Evolutionary conservation across 1,140 invertebrate species (phyloP), one percentile per base, ranked within the genome.

Genomic region (Philotrypesis tridentata): DNA sequence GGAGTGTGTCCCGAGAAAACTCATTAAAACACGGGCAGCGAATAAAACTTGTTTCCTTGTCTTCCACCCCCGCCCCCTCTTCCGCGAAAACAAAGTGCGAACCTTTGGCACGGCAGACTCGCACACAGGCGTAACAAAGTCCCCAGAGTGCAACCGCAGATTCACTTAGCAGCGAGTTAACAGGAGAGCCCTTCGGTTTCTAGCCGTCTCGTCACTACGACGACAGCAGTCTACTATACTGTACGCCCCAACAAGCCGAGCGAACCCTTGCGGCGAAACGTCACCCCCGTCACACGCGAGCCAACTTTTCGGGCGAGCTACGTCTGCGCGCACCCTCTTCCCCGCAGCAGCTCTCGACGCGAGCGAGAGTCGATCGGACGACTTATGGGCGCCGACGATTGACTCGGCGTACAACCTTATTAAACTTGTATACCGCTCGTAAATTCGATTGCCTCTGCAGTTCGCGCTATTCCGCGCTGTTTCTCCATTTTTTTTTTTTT

Each of bases 161-260:
- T 89, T 89, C 88, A 89, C 87, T 89, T 89, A 89, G 82, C 84
- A 84, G 80, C 85, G 85, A 87, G 87, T 88, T 88, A 87, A 84
- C 84, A 33, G 23, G 11, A 68, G 55, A 77, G 70, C 67, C 43
- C 12, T 61, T 79, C 75, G n/a, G 12, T 79, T 31, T 70, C 9
- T 29, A 29, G 17, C 27, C 61, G 61, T 29, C 61, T 65, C 61
- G 61, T 65, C 23, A 25, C 61, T 25, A 29, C 23, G 61, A 65
- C 61, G 61, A 65, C 23, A 27, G 61, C 61, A 65, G 14, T 25
- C 61, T 55, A 55, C 27, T 37, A 37, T n/a, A 11, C 17, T 9
- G 1, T 25, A 31, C 31, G 4, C 68, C 21, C 68, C 27, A n/a
- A 17, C 67, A 29, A 70, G 67, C 31, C 29, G 67, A 37, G 67